These are phyloP conservation scores for Solea senegalensis DNA, from an alignment of 2,113 vertebrate genomes.

Conservation along the genomic window DNA sequence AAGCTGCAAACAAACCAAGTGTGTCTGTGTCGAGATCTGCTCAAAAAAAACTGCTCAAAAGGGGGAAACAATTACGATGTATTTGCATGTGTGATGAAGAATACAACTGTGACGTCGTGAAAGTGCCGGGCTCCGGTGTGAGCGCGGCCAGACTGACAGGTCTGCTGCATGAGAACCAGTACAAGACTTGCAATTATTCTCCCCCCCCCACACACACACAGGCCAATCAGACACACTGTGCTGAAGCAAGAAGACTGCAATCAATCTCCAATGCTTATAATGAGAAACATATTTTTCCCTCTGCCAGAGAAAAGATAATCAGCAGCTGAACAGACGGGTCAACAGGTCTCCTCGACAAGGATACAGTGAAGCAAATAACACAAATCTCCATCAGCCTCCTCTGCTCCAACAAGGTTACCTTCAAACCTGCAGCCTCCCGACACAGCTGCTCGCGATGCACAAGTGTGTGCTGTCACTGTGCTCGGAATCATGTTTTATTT, in stretches of 20 bases:
- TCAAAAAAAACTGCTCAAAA: too few species aligned
- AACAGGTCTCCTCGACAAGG: slow-evolving; percentile 56
- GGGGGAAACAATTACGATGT: neutral
- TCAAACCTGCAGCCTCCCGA: slow-evolving; percentile 33
- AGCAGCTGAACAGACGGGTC: slow-evolving; percentile 64
- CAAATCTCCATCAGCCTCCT: slow-evolving; percentile 47
- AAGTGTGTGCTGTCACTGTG: too few species aligned
- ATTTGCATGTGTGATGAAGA: slow-evolving; percentile 52
- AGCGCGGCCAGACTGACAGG: slow-evolving; percentile 41
- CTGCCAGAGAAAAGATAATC: slow-evolving; percentile 71
- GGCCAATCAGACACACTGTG: slow-evolving; percentile 67
- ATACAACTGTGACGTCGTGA: slow-evolving; percentile 42
- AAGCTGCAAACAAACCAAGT: too few species aligned
- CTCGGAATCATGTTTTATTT: too few species aligned
- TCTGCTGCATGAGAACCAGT: slow-evolving; percentile 28
- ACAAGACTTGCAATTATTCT: slow-evolving; percentile 69
- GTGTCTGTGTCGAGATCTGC: too few species aligned
- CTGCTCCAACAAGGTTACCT: slow-evolving; percentile 55
- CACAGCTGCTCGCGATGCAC: slow-evolving; percentile 8
- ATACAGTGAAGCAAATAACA: slow-evolving; percentile 56
- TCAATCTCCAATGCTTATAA: slow-evolving; percentile 71
- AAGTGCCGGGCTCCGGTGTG: slow-evolving; percentile 7
- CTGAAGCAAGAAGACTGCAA: slow-evolving; percentile 52
- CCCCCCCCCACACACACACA: slow-evolving; percentile 45
- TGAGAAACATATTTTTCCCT: slow-evolving; percentile 76